phyloP scores from a whole-genome alignment of 2,888 invertebrate genomes.

The Acrocyrtus sp. region DNA sequence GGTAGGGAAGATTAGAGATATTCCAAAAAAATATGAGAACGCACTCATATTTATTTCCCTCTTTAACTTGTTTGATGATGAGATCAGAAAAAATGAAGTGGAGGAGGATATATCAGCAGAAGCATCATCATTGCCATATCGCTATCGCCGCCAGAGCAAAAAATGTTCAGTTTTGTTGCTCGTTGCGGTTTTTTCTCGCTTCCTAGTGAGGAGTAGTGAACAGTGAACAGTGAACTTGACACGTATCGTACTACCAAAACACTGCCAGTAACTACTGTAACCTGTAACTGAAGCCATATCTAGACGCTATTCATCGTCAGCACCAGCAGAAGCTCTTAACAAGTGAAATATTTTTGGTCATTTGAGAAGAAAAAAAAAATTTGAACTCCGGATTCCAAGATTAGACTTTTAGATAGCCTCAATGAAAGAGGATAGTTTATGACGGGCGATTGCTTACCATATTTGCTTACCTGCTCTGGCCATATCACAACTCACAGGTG shows the following conservation, averaged over 20 bases:
- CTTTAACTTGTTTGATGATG: neutral
- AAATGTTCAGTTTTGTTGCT: too few relatives aligned
- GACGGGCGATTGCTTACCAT: constrained; percentile 51
- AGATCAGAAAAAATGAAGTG: neutral
- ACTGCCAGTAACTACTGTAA: too few relatives aligned
- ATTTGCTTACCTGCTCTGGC: constrained; percentile 34
- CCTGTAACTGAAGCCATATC: too few relatives aligned
- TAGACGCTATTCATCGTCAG: neutral
- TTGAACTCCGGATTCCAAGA: constrained; percentile 57
- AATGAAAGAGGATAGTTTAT: constrained; percentile 53
- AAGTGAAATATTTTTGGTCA: constrained; percentile 39
- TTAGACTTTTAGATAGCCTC: constrained; percentile 50
- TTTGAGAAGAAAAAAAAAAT: constrained; percentile 48
- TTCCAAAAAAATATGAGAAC: neutral
- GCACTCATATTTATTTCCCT: too few relatives aligned
- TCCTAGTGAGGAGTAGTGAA: too few relatives aligned
- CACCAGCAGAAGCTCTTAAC: neutral
- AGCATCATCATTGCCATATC: too few relatives aligned
- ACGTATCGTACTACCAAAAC: too few relatives aligned
- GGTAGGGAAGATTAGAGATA: neutral
- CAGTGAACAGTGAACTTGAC: too few relatives aligned
- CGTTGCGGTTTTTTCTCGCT: too few relatives aligned
- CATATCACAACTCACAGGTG: constrained; percentile 27
- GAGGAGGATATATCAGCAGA: too few relatives aligned
- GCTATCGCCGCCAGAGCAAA: too few relatives aligned